Conservation (phyloP, 2,888 invertebrate species). For the Cepaea hortensis region DNA sequence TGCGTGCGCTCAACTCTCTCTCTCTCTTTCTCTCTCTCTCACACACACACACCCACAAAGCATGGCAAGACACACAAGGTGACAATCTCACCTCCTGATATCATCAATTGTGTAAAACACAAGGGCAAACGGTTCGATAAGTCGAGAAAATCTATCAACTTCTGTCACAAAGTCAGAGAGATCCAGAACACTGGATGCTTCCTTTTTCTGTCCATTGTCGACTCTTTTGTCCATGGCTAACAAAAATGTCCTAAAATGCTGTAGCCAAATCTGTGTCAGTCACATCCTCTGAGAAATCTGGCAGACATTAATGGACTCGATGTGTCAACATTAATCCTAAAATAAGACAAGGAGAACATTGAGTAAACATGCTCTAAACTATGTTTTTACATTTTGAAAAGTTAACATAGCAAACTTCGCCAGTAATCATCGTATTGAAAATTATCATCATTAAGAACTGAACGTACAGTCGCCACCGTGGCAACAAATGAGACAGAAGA, state of each 20-base stretch:
- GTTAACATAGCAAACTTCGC: too few relatives aligned
- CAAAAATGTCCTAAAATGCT: neutral
- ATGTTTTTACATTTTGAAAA: too few relatives aligned
- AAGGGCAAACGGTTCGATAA: constrained; percentile 69
- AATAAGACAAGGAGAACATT: neutral
- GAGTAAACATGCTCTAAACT: neutral
- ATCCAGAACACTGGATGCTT: constrained; percentile 63
- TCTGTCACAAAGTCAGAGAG: constrained; percentile 68
- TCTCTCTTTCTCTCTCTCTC: too few relatives aligned
- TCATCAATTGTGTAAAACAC: constrained; percentile 67
- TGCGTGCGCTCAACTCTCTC: too few relatives aligned
- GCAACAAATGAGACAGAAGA: too few relatives aligned
- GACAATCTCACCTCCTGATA: constrained; percentile 60
- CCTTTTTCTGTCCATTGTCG: constrained; percentile 52
- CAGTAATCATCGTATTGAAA: too few relatives aligned
- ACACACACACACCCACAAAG: neutral
- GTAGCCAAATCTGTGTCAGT: neutral
- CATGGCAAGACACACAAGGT: neutral
- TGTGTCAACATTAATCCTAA: neutral
- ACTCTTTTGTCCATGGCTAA: constrained; percentile 44
- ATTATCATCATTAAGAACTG: too few relatives aligned
- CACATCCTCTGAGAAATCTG: neutral
- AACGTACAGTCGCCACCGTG: too few relatives aligned
- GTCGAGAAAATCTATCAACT: constrained; percentile 67
- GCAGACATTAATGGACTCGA: neutral